Evolutionary conservation across 2,113 vertebrate species (phyloP), one percentile per base, ranked within the genome.

Genomic region (Entelurus aequoreus): DNA sequence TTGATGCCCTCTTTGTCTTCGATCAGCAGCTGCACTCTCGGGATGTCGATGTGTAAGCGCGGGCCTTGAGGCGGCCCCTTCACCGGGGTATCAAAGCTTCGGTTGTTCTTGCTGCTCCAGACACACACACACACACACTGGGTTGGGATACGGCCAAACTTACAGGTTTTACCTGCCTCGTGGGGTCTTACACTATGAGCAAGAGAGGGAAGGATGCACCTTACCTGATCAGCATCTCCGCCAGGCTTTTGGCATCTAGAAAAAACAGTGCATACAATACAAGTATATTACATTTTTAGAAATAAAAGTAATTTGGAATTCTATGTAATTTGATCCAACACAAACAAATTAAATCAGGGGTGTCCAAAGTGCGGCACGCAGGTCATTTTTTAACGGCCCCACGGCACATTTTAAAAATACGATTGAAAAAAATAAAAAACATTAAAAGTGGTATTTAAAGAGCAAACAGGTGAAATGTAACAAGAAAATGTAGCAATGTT

Each of bases 1-100:
- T 99, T 98, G 91, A 98, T 97, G 80, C 97, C 96, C 61, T 99
- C 97, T 86, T 99, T 99, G 90, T 99, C 96, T 81, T 99, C 97
- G 42, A 99, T 98, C 59, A 99, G 94, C 60, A 99, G 91, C 88
- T 99, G 97, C 8, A 98, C 97, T 6, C 97, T 91, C 0, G 97
- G 97, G 74, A 99, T 98, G 86, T 99, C 97, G 0, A 99, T 98
- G 87, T 99, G 97, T 49, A 99, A 89, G 8, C 97, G 92, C 3
- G 97, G 97, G n/a, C 96, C 96, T 78, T 97, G 95, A 0, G 96
- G 94, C 7, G 95, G 95, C 0, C 97, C 96, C 87, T 99, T 99
- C 83, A 99, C 97, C 0, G 97, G 97, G 7, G 96, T 99, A 88
- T 99, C 97, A 59, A 99, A 98, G 83, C 96, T 98, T 78, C 97